phyloP scores from a whole-genome alignment of 2,888 invertebrate species.

The Acanthosoma haemorrhoidale region DNA sequence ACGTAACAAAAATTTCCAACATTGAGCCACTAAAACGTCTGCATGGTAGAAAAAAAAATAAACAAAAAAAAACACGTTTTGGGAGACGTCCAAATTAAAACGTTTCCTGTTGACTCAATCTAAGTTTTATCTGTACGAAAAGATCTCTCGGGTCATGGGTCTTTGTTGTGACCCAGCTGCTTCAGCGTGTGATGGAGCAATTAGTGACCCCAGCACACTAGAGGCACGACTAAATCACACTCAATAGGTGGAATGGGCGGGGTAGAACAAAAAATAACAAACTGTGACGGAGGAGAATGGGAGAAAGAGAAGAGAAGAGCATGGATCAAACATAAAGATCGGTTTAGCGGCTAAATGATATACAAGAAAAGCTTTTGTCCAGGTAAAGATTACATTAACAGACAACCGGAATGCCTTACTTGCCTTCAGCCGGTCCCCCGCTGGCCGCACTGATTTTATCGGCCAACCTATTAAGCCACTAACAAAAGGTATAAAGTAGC shows the following conservation, averaged over 20 bases:
- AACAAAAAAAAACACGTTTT: too few species aligned
- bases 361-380: slow-evolving; percentile 12
- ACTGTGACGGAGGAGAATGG: background rate
- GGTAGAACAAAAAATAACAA: background rate
- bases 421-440: too few species aligned
- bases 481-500: background rate
- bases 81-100: background rate
- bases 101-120: background rate
- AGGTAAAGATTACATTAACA: slow-evolving; percentile 1
- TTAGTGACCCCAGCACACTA: slow-evolving; percentile 16
- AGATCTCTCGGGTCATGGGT: slow-evolving; percentile 20
- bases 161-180: slow-evolving; percentile 20
- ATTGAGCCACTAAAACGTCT: too few species aligned
- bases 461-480: background rate
- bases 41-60: too few species aligned
- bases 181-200: slow-evolving; percentile 19
- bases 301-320: background rate
- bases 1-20: too few species aligned
- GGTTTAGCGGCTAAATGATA: slow-evolving; percentile 4
- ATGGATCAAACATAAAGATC: slow-evolving; percentile 2
- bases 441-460: slow-evolving; percentile 2
- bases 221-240: slow-evolving; percentile 13
- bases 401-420: background rate
- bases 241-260: background rate
- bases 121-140: background rate